These are phyloP conservation scores for Brachyptera risi DNA, from an alignment of 2,888 invertebrate genomes.

Conservation along the genomic window DNA sequence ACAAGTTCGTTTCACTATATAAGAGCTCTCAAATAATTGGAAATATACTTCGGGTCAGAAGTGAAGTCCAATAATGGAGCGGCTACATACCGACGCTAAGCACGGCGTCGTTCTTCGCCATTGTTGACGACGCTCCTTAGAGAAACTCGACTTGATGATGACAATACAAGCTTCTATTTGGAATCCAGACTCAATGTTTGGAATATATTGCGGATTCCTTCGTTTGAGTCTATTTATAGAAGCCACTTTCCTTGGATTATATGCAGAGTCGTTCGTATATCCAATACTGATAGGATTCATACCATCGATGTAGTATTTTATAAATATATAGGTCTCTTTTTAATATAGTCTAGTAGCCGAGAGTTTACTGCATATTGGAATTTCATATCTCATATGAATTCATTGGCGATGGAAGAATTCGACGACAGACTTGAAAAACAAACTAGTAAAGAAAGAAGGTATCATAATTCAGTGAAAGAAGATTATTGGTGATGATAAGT, in stretches of 20 bases:
- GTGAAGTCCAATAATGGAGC: conserved; percentile 5
- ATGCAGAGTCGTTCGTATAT: too few species aligned
- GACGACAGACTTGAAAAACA: too few species aligned
- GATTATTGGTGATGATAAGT: too few species aligned
- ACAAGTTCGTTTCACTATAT: too few species aligned
- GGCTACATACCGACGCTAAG: conserved; percentile 8
- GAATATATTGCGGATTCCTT: conserved; percentile 10
- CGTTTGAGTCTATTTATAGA: too few species aligned
- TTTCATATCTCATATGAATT: not conserved
- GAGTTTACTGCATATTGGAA: not conserved
- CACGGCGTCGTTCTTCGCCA: not conserved
- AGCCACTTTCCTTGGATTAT: too few species aligned
- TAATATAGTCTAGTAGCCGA: not conserved
- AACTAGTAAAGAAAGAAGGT: too few species aligned
- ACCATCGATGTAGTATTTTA: not conserved
- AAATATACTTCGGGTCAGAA: not conserved
- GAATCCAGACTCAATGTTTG: not conserved
- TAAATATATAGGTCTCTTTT: not conserved
- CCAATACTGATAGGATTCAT: not conserved
- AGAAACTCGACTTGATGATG: too few species aligned
- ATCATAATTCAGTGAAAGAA: too few species aligned
- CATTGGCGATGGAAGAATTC: not conserved
- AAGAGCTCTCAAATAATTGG: conserved; percentile 2
- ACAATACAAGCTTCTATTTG: too few species aligned
- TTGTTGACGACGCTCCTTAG: too few species aligned